Conservation (phyloP, 2,888 invertebrate species). For the Altica lythri region DNA sequence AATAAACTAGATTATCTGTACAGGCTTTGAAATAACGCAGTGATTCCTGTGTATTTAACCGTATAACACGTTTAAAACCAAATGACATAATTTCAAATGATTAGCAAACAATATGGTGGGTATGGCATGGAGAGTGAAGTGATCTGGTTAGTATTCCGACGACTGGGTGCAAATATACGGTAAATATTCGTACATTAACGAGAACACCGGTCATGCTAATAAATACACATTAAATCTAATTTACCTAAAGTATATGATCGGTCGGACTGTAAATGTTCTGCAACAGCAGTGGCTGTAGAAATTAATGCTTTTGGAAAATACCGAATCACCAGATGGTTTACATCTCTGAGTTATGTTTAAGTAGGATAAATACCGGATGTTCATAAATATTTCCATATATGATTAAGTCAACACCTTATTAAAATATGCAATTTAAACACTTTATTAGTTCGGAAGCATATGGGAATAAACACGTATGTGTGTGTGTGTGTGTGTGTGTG, state of each 20-base stretch:
- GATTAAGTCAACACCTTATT: too few relatives aligned
- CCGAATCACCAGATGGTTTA: slow-evolving; percentile 17
- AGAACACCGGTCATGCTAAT: slow-evolving; percentile 40
- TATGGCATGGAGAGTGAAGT: slow-evolving; percentile 8
- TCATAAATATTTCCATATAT: too few relatives aligned
- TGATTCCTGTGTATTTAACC: background rate
- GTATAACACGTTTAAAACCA: slow-evolving; percentile 5
- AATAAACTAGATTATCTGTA: background rate
- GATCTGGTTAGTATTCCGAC: slow-evolving; percentile 33
- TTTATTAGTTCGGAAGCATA: too few relatives aligned
- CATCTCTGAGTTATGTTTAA: slow-evolving; percentile 13
- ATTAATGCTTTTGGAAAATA: slow-evolving; percentile 23
- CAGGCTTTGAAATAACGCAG: background rate
- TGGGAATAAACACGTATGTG: too few relatives aligned
- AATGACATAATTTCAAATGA: slow-evolving; percentile 20
- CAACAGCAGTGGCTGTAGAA: slow-evolving; percentile 17
- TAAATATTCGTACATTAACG: slow-evolving; percentile 43
- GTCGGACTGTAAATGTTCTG: slow-evolving; percentile 35
- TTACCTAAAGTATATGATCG: slow-evolving; percentile 42
- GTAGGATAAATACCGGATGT: too few relatives aligned
- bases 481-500: too few relatives aligned
- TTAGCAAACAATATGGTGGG: slow-evolving; percentile 18
- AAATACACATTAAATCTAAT: slow-evolving; percentile 46
- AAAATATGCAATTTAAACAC: too few relatives aligned
- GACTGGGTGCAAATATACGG: slow-evolving; percentile 36